Conservation (phyloP, 37 sponge, comb jelly and placozoan genomes). For the Dysidea cf. avara region DNA sequence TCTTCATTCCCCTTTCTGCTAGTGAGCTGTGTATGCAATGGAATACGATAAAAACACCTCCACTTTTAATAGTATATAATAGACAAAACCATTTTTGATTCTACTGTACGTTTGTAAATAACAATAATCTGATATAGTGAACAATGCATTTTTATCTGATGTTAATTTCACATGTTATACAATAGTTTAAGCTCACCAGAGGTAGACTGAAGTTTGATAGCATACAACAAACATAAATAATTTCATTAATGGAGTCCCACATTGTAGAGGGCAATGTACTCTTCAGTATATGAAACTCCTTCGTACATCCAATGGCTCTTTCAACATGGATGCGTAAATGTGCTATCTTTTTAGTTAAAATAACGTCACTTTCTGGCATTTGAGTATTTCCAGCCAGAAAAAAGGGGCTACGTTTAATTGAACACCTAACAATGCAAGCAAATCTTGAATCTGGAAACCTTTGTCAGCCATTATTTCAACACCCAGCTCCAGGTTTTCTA, state of each 20-base stretch:
- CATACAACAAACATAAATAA: too few relatives aligned
- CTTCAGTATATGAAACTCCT: slow-evolving; percentile 3
- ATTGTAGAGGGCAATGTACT: neutral
- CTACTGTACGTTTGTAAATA: neutral
- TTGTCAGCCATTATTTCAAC: too few relatives aligned
- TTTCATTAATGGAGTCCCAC: slow-evolving; percentile 8
- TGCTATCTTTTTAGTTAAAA: slow-evolving; percentile 17
- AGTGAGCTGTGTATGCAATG: too few relatives aligned
- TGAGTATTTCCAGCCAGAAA: slow-evolving; percentile 3
- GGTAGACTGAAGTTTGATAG: slow-evolving; percentile 13
- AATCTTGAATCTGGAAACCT: slow-evolving; percentile 18
- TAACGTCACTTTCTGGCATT: slow-evolving; percentile 8
- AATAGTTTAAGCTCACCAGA: slow-evolving; percentile 4
- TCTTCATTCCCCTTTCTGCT: too few relatives aligned
- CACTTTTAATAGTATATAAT: too few relatives aligned
- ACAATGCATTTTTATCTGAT: too few relatives aligned
- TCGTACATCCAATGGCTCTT: slow-evolving; percentile 2
- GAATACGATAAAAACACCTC: too few relatives aligned
- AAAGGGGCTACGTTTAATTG: slow-evolving; percentile 26
- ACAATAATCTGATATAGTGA: too few relatives aligned
- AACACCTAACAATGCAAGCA: slow-evolving; percentile 11
- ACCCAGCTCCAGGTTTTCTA: too few relatives aligned
- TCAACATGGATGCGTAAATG: slow-evolving; percentile 20
- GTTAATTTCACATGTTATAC: too few relatives aligned
- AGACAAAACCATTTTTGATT: too few relatives aligned